phyloP scores from a whole-genome alignment of 2,113 vertebrate species.

The Eptesicus fuscus region DNA sequence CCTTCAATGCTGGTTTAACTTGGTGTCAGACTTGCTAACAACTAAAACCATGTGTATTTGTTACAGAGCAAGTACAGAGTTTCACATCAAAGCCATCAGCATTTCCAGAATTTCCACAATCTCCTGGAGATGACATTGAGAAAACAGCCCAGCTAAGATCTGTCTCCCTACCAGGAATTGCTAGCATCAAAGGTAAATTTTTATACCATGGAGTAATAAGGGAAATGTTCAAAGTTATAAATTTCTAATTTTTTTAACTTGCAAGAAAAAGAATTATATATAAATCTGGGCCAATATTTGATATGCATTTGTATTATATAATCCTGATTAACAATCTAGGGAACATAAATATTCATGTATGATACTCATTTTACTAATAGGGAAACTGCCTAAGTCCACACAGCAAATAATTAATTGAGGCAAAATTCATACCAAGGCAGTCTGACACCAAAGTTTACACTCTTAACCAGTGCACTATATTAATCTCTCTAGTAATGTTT shows the following conservation, averaged over 20 bases:
- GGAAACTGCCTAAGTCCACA: slow-evolving; percentile 3
- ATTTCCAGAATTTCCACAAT: slow-evolving; percentile 75
- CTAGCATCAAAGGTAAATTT: slow-evolving; percentile 78
- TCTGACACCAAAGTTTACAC: background rate
- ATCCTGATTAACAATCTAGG: background rate
- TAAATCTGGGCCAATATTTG: background rate
- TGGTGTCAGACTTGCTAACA: slow-evolving; percentile 26
- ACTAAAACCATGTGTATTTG: slow-evolving; percentile 35
- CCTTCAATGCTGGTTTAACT: slow-evolving; percentile 25
- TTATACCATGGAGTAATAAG: background rate
- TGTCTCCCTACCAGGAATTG: slow-evolving; percentile 80
- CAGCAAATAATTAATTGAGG: slow-evolving; percentile 28
- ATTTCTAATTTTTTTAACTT: slow-evolving; percentile 12
- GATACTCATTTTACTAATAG: slow-evolving; percentile 5
- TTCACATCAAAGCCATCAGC: slow-evolving; percentile 77
- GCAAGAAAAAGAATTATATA: background rate
- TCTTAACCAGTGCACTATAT: background rate
- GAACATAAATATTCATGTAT: background rate
- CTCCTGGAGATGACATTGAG: slow-evolving; percentile 71
- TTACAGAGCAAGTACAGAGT: slow-evolving; percentile 71
- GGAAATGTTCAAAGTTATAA: background rate
- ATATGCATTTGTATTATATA: background rate
- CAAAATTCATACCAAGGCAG: background rate
- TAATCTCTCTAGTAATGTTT: background rate
- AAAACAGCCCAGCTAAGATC: slow-evolving; percentile 61